Conservation (phyloP, 2,797 vertebrate species). For the Esox lucius region DNA sequence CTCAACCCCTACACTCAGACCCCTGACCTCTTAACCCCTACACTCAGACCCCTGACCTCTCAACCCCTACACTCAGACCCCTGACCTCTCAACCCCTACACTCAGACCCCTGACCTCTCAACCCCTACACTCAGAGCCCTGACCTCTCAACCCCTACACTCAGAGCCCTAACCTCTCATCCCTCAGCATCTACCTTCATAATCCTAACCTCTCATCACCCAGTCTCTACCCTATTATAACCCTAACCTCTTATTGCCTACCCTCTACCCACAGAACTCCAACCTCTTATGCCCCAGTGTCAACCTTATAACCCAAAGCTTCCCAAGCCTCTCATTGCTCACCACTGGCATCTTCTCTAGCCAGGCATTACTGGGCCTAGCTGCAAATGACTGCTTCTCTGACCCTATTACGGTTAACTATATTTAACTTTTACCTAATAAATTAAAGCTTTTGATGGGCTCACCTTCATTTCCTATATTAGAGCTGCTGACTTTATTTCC, state of each 20-base stretch:
- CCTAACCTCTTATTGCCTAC: not conserved
- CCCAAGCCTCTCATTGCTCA: constrained; percentile 68
- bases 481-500: constrained; percentile 51
- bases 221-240: not conserved
- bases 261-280: not conserved
- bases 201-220: not conserved
- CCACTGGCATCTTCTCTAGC: constrained; percentile 82
- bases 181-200: constrained; percentile 25
- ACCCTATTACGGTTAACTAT: not conserved
- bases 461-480: no score
- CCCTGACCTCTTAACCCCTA: constrained; percentile 62
- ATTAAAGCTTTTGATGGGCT: constrained; percentile 84
- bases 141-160: constrained; percentile 70
- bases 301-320: constrained; percentile 63
- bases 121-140: not conserved
- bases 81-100: no score
- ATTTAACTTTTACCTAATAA: constrained; percentile 91
- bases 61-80: constrained; percentile 18
- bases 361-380: constrained; percentile 93
- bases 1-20: no score
- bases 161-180: constrained; percentile 86
- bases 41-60: constrained; percentile 57
- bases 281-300: not conserved
- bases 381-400: constrained; percentile 84
- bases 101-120: constrained; percentile 26